These are phyloP conservation scores for Mionectes macconnelli DNA, from an alignment of 2,113 vertebrate species.

Conservation along the genomic window DNA sequence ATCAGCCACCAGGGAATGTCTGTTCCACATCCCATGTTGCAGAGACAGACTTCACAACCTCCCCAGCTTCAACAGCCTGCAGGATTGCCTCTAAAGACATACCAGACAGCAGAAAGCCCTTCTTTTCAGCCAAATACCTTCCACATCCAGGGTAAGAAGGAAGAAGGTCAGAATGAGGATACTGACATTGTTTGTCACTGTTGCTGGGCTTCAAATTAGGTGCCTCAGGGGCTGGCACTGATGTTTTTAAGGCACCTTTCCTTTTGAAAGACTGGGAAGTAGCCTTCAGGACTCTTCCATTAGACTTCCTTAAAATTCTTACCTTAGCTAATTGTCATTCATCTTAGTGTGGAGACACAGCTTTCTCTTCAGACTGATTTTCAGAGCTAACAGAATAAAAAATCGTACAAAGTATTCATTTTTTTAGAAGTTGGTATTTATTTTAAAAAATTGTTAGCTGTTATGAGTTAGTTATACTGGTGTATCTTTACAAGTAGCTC, in stretches of 20 bases:
- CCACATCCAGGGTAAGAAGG: slow-evolving; percentile 76
- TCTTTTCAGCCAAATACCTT: slow-evolving; percentile 71
- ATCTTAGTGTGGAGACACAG: accelerated
- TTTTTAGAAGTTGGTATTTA: no score
- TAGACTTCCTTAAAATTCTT: not conserved
- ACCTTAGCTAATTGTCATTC: not conserved
- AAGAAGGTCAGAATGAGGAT: not conserved
- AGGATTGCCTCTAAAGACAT: slow-evolving; percentile 70
- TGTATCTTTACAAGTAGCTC: not conserved
- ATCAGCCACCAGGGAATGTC: slow-evolving; percentile 73
- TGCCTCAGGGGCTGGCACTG: not conserved
- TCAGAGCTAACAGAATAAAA: not conserved
- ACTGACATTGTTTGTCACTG: not conserved
- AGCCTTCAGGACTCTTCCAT: not conserved
- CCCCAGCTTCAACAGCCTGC: slow-evolving; percentile 61
- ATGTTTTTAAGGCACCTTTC: not conserved
- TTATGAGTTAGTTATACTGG: not conserved
- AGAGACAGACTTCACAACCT: slow-evolving; percentile 67
- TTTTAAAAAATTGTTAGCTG: not conserved
- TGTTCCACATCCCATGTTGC: slow-evolving; percentile 63
- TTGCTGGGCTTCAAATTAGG: not conserved
- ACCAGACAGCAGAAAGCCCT: slow-evolving; percentile 58
- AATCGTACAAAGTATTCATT: not conserved
- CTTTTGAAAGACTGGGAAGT: not conserved
- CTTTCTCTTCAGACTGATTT: not conserved